These are phyloP conservation scores for Labeo rohita DNA, from an alignment of 2,113 vertebrate species.

Conservation along the genomic window DNA sequence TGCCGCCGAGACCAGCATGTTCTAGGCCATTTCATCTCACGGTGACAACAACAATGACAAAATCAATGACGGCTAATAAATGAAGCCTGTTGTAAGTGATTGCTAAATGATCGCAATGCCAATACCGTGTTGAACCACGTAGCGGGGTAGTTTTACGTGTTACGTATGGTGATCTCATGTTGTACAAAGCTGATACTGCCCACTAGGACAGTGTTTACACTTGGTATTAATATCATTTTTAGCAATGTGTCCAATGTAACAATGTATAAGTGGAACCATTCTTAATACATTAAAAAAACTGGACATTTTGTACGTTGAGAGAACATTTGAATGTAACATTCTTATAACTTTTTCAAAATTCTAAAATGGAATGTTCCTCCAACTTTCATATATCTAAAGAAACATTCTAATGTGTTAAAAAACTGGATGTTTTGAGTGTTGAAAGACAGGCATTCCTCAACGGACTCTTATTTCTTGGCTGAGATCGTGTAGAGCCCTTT, in stretches of 20 bases:
- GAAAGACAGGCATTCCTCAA: too few species aligned
- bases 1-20: background rate
- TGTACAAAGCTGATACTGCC: background rate
- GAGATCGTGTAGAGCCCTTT: too few species aligned
- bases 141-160: slow-evolving; percentile 31
- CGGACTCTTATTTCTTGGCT: too few species aligned
- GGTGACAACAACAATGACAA: slow-evolving; percentile 48
- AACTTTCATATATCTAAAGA: too few species aligned
- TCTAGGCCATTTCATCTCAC: slow-evolving; percentile 19
- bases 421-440: too few species aligned
- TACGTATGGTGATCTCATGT: background rate
- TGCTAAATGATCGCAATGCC: slow-evolving; percentile 57
- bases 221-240: background rate
- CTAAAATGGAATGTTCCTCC: too few species aligned
- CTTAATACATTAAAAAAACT: too few species aligned
- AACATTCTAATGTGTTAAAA: too few species aligned
- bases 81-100: slow-evolving; percentile 56
- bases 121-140: slow-evolving; percentile 46
- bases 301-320: too few species aligned
- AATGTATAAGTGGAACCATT: background rate
- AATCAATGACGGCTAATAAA: slow-evolving; percentile 62
- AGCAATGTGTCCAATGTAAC: background rate
- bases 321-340: too few species aligned
- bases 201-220: background rate
- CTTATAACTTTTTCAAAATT: too few species aligned